Conservation (phyloP, 2,113 vertebrate genomes). For the Rhinolophus ferrumequinum region DNA sequence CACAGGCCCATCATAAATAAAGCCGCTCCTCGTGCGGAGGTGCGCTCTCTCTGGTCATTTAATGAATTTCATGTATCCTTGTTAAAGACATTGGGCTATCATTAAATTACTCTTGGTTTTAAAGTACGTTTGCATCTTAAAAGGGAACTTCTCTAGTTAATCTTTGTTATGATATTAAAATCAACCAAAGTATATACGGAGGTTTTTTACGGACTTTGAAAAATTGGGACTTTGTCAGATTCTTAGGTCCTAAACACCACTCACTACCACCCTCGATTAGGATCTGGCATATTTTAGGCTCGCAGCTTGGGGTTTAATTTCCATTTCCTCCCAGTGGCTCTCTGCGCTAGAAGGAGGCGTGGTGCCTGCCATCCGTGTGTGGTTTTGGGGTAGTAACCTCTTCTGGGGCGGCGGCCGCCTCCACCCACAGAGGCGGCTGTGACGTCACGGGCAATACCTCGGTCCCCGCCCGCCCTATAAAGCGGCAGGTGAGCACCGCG, state of each 20-base stretch:
- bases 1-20: not conserved
- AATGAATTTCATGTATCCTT: not conserved
- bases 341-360: not conserved
- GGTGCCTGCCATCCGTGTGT: not conserved
- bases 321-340: not conserved
- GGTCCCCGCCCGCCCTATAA: slow-evolving; percentile 60
- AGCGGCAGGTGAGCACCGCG: slow-evolving; percentile 61
- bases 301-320: not conserved
- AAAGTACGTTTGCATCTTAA: not conserved
- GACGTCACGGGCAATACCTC: slow-evolving; percentile 51
- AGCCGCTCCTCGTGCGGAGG: not conserved
- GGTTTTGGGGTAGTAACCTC: slow-evolving; percentile 19
- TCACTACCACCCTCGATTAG: not conserved
- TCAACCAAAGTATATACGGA: not conserved
- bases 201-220: not conserved
- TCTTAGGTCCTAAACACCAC: not conserved
- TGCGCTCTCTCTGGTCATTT: not conserved
- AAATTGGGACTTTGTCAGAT: not conserved
- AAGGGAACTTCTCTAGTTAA: not conserved
- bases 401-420: not conserved
- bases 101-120: not conserved
- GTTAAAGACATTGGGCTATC: not conserved
- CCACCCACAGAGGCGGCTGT: not conserved
- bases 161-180: not conserved
- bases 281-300: rapidly evolving